phyloP scores from a whole-genome alignment of 2,113 vertebrate genomes.

The Oxyruncus cristatus region DNA sequence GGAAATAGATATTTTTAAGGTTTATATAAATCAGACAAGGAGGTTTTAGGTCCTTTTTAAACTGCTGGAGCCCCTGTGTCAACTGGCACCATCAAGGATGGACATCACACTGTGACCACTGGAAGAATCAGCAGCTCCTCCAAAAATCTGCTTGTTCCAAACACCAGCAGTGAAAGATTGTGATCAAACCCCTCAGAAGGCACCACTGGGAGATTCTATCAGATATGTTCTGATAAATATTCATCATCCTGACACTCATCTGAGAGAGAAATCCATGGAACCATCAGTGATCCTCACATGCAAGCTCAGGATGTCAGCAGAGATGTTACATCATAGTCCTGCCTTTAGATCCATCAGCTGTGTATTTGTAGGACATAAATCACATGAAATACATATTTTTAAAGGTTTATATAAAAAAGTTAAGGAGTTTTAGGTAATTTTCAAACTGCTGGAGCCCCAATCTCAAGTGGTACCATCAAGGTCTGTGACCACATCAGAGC shows the following conservation, averaged over 20 bases:
- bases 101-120: no score
- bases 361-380: background rate
- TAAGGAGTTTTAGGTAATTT: background rate
- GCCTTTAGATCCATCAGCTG: background rate
- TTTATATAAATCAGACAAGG: background rate
- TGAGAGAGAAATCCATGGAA: background rate
- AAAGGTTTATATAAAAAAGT: background rate
- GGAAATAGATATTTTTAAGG: background rate
- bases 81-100: no score
- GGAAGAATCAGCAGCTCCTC: background rate
- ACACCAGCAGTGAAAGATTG: rapidly evolving
- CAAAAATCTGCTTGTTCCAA: no score
- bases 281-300: background rate
- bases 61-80: background rate
- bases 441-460: background rate
- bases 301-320: background rate
- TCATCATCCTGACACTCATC: background rate
- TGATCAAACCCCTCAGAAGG: background rate
- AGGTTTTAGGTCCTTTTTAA: background rate
- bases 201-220: background rate
- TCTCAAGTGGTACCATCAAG: no score
- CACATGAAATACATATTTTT: background rate
- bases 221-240: background rate
- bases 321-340: background rate
- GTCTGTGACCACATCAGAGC: no score